A percentile compares a stretch with the other conserved stretches of the same genome.
Conservation (phyloP, 2,888 invertebrate species). For the Tenodera sinensis region DNA sequence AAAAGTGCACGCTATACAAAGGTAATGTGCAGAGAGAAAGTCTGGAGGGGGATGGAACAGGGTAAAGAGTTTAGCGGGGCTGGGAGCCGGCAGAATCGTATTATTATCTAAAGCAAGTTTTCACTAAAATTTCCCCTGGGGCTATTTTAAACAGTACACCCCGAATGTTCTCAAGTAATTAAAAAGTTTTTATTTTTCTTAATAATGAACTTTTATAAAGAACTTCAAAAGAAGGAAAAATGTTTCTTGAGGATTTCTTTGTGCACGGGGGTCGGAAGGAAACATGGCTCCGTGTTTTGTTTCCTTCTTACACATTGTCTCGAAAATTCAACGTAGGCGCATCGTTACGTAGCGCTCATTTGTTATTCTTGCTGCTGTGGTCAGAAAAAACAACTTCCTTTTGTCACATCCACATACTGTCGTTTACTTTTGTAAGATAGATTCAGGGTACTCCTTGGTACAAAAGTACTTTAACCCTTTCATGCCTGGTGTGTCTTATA, state of each 20-base stretch:
- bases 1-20: conserved; percentile 4
- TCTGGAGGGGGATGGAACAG: background rate
- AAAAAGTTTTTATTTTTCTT: conserved; percentile 23
- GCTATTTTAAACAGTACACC: conserved; percentile 23
- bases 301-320: background rate
- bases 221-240: conserved; percentile 22
- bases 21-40: conserved; percentile 17
- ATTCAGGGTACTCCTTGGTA: no score
- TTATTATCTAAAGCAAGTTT: conserved; percentile 19
- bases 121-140: conserved; percentile 12
- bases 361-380: background rate
- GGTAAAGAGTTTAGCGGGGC: background rate
- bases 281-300: background rate
- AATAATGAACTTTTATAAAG: conserved; percentile 20
- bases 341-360: background rate
- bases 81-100: conserved; percentile 1
- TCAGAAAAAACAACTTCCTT: no score
- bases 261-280: background rate
- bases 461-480: no score
- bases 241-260: conserved; percentile 7
- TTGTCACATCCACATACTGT: no score
- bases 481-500: no score
- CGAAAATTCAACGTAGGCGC: background rate
- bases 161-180: conserved; percentile 25
- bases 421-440: no score